A percentile compares a stretch with the other conserved stretches of the same genome.
Evolutionary conservation across 2,888 invertebrate species (phyloP).

Genomic region (Catocala fraxini): DNA sequence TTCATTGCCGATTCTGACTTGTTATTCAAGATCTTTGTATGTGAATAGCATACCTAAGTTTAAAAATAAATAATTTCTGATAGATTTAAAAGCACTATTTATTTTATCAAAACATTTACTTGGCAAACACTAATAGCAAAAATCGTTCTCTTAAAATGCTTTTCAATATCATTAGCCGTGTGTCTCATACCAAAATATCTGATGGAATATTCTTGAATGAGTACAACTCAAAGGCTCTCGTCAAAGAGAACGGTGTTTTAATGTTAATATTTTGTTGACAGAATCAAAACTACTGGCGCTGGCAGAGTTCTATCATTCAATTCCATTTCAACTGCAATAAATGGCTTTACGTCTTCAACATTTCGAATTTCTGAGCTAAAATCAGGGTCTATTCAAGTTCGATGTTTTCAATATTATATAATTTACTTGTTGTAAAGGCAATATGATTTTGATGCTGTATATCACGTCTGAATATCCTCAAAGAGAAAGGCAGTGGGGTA

Average conservation of each 20-base stretch:
- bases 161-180: not conserved
- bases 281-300: not conserved
- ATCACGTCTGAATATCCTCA: too few relatives aligned
- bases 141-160: not conserved
- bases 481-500: too few relatives aligned
- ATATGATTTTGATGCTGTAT: too few relatives aligned
- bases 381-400: not conserved
- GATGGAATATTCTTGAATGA: conserved; percentile 5
- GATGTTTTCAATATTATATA: not conserved
- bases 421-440: too few relatives aligned
- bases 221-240: conserved; percentile 6
- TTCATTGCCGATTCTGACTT: too few relatives aligned
- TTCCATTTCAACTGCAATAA: not conserved
- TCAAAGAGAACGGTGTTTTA: conserved; percentile 2
- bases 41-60: too few relatives aligned
- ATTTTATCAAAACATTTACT: too few relatives aligned
- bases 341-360: not conserved
- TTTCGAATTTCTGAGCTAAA: not conserved
- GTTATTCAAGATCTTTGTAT: too few relatives aligned
- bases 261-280: conserved; percentile 6
- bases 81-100: too few relatives aligned
- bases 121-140: not conserved
- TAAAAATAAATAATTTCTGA: too few relatives aligned
- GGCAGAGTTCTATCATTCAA: not conserved
- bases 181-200: conserved; percentile 7